Percentiles rank a stretch among this genome's conserved stretches.
phyloP scores from a whole-genome alignment of 2,888 invertebrate species.

The Cheilosia scutellata region DNA sequence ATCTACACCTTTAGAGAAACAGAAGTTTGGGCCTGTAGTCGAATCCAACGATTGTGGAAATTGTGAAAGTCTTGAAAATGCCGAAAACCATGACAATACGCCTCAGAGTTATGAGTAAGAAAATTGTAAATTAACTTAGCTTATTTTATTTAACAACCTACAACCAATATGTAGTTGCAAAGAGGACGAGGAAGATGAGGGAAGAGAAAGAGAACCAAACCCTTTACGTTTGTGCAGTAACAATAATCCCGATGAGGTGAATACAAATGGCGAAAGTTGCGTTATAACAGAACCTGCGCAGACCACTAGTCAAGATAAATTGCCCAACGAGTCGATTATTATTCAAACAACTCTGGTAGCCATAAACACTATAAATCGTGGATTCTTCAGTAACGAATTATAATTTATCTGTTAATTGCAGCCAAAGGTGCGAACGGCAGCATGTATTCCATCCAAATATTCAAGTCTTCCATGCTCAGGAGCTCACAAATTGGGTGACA shows the following conservation, averaged over 20 bases:
- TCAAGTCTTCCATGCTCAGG: conserved; percentile 84
- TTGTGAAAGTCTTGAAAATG: conserved; percentile 52
- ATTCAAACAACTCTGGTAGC: conserved; percentile 78
- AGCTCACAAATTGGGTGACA: conserved; percentile 75
- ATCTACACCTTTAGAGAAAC: conserved; percentile 58
- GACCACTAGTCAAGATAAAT: conserved; percentile 42
- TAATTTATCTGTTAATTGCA: conserved; percentile 74
- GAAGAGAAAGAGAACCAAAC: conserved; percentile 32
- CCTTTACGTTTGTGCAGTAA: conserved; percentile 21
- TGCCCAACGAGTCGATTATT: conserved; percentile 74
- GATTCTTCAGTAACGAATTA: neutral
- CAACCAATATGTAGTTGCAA: conserved; percentile 28
- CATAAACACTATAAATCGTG: neutral
- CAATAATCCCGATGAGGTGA: conserved; percentile 25
- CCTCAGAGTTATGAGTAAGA: conserved; percentile 44
- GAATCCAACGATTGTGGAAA: conserved; percentile 65
- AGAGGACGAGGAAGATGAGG: conserved; percentile 19
- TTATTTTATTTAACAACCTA: neutral
- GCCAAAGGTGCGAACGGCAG: conserved; percentile 83
- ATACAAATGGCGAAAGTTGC: conserved; percentile 26
- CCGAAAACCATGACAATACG: conserved; percentile 42
- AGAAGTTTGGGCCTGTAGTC: conserved; percentile 66
- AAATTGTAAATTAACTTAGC: neutral
- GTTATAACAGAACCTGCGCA: conserved; percentile 3
- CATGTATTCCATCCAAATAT: conserved; percentile 82